Evolutionary conservation across 2,888 invertebrate species (phyloP).

Genomic region (Agriopis leucophaearia): DNA sequence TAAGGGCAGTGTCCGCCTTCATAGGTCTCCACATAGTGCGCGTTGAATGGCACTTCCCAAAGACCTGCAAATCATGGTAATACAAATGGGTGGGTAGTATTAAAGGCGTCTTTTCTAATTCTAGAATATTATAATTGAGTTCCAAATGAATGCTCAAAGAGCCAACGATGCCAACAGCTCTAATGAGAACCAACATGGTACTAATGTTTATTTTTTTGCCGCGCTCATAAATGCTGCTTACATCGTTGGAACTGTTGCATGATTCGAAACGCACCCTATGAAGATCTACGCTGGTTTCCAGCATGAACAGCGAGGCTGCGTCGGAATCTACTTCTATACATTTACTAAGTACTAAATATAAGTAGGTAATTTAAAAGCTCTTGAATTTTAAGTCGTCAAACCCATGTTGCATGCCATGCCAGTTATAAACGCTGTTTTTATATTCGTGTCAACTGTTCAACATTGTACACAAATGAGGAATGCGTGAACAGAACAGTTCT

Average conservation of each 20-base stretch:
- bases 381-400: slow-evolving; percentile 16
- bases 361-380: slow-evolving; percentile 17
- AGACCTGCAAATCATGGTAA: slow-evolving; percentile 84
- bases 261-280: too few species aligned
- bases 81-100: background rate
- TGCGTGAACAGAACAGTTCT: slow-evolving; percentile 20
- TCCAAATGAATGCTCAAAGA: too few species aligned
- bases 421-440: slow-evolving; percentile 11
- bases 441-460: slow-evolving; percentile 18
- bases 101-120: background rate
- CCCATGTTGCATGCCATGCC: slow-evolving; percentile 10
- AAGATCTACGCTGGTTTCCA: too few species aligned
- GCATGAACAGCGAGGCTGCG: too few species aligned
- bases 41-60: slow-evolving; percentile 97
- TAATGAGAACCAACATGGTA: too few species aligned
- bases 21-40: slow-evolving; percentile 94
- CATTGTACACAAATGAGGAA: slow-evolving; percentile 17
- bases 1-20: slow-evolving; percentile 97
- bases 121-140: too few species aligned
- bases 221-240: too few species aligned
- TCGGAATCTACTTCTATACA: background rate
- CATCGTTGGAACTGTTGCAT: too few species aligned
- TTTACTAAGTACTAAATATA: background rate
- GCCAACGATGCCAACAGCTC: too few species aligned
- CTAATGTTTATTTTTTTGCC: too few species aligned